A percentile compares a stretch with the other conserved stretches of the same genome.
Evolutionary conservation across 2,888 invertebrate species (phyloP).

Genomic region (Polyommatus iphigenia): DNA sequence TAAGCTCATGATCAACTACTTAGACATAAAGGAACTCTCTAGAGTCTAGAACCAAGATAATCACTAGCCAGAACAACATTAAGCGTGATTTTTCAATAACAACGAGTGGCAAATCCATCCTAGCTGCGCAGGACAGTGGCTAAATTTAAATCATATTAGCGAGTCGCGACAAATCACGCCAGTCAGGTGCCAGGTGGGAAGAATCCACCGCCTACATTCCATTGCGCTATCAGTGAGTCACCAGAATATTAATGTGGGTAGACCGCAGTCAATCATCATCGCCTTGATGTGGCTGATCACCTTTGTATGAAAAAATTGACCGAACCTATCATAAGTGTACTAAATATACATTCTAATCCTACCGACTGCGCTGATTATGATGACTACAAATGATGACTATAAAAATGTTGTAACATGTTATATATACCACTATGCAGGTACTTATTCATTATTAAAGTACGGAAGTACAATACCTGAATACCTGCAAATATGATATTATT

Average conservation of each 20-base stretch:
- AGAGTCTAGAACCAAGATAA: too few species aligned
- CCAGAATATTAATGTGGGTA: slow-evolving; percentile 20
- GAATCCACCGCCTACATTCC: slow-evolving; percentile 17
- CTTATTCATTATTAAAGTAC: too few species aligned
- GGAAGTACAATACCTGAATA: background rate
- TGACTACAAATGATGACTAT: too few species aligned
- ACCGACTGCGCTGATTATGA: background rate
- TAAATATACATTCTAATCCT: background rate
- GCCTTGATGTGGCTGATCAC: background rate
- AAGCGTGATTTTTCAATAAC: background rate
- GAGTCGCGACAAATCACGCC: background rate
- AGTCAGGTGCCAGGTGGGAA: slow-evolving; percentile 3
- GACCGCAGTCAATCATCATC: background rate
- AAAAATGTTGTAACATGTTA: background rate
- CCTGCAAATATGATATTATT: background rate
- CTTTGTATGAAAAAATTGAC: background rate
- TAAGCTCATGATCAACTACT: too few species aligned
- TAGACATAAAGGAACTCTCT: too few species aligned
- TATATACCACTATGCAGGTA: too few species aligned
- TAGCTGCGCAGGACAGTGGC: background rate
- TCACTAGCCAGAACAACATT: too few species aligned
- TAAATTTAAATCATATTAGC: background rate
- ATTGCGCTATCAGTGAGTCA: slow-evolving; percentile 20
- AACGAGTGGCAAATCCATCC: background rate
- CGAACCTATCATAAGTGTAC: background rate